Base-by-base conservation (phyloP, 2,113 vertebrate species). In the Heliornis fulica region DNA sequence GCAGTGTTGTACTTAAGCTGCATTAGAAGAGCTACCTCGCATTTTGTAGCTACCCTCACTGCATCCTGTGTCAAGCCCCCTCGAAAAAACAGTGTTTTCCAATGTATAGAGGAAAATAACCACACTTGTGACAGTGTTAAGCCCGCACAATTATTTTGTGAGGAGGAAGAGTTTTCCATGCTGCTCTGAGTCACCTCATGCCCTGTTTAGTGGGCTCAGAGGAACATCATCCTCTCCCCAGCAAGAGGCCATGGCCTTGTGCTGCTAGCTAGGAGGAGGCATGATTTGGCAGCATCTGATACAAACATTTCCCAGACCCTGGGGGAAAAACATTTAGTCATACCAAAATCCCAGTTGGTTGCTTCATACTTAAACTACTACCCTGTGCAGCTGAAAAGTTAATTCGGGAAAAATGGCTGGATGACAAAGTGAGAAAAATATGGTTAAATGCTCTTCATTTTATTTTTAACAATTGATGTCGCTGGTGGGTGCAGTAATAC, bases 401-500 rank as follows among this genome's bases (percentile, higher is more conserved):
- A 91, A 85, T 77, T 80, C 89, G 56, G 64, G 92, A 59, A 76
- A 94, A 94, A 87, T 38, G 19, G 9, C 8, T 6, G 9, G 34
- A 96, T 93, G 79, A 93, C 46, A 70, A 86, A 94, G 43, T 29
- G 81, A 84, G 83, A n/a, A 94, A 95, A 95, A 84, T 69, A 79
- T 18, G 51, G 71, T 46, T 57, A 83, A 87, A 84, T 38, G 6
- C 15, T 46, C 82, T 81, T 90, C 46, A 88, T 77, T 86, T 93
- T 91, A 70, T 91, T 94, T 94, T 88, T 93, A 94, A 71, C 78
- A 90, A 64, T 50, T 66, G 60, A 40, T 89, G 72, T 68, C 0
- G 0, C 45, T 89, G 25, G 36, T 41, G 34, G n/a, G 64, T 80
- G 75, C 68, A 91, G 46, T 56, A 83, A 72, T 69, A 38, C n/a